Conservation (phyloP, 2,797 vertebrate genomes). For the Gallirallus australis region DNA sequence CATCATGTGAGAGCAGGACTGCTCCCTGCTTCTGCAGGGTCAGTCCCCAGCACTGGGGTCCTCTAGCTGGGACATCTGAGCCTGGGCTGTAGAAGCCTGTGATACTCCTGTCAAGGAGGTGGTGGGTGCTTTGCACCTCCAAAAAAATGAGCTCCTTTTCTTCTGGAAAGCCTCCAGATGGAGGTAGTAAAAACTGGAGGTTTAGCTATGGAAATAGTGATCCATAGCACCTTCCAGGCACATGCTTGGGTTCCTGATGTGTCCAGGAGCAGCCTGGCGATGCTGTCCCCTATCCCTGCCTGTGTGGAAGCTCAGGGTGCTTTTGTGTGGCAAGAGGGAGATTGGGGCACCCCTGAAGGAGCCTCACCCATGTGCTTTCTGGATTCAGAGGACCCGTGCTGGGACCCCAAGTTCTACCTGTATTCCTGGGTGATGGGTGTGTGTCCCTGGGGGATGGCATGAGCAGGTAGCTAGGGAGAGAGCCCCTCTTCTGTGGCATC, state of each 20-base stretch:
- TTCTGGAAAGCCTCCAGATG: neutral
- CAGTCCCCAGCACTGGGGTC: neutral
- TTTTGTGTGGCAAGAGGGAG: neutral
- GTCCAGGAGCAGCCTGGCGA: rapidly evolving
- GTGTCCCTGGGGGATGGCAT: neutral
- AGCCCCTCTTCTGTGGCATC: neutral
- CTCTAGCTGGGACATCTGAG: neutral
- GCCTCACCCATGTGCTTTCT: neutral
- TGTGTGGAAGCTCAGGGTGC: neutral
- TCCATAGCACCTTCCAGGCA: neutral
- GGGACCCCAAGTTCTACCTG: neutral
- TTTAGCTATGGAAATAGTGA: neutral
- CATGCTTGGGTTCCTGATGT: rapidly evolving
- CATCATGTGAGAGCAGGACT: neutral
- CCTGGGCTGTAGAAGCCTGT: neutral
- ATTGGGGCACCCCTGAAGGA: neutral
- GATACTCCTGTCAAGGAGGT: rapidly evolving
- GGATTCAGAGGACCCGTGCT: neutral
- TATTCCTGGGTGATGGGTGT: neutral
- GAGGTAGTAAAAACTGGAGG: neutral
- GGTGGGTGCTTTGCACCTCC: neutral
- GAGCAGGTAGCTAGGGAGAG: neutral
- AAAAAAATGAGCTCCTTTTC: neutral
- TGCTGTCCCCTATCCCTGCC: neutral
- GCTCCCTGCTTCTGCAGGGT: neutral